phyloP scores from a whole-genome alignment of 2,113 vertebrate genomes.

The Recurvirostra avosetta region DNA sequence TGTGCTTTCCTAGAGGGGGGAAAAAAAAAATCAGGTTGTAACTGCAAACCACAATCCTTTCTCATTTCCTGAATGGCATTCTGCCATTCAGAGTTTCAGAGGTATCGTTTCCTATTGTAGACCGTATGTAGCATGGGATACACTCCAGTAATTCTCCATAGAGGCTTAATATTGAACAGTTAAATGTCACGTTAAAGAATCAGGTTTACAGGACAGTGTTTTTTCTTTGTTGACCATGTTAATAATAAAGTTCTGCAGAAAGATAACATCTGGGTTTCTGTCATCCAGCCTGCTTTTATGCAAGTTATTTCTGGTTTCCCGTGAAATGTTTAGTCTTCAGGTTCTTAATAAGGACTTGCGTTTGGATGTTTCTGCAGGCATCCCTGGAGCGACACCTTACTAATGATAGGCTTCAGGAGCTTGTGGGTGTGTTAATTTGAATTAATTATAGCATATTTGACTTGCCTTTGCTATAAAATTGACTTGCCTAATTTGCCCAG shows the following conservation, averaged over 20 bases:
- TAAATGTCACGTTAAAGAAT: neutral
- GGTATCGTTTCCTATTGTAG: neutral
- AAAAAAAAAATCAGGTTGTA: neutral
- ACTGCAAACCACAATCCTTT: neutral
- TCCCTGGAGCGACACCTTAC: neutral
- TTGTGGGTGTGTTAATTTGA: slow-evolving; percentile 21
- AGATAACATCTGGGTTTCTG: neutral
- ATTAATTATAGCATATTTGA: slow-evolving; percentile 37
- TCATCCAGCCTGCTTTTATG: neutral
- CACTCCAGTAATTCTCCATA: neutral
- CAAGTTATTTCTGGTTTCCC: neutral
- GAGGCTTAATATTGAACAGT: neutral
- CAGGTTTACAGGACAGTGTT: neutral
- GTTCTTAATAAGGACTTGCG: neutral
- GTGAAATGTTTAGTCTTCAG: neutral
- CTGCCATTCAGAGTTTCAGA: neutral
- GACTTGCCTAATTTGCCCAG: neutral
- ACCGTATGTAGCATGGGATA: neutral
- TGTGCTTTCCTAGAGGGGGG: neutral
- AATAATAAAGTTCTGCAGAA: neutral
- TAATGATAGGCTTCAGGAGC: neutral
- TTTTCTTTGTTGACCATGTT: neutral
- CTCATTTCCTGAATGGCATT: neutral
- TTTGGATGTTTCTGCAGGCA: neutral
- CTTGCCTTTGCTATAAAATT: slow-evolving; percentile 14